These are phyloP conservation scores for Halocynthia roretzi DNA, from an alignment of 23 tunicate species.

Conservation along the genomic window DNA sequence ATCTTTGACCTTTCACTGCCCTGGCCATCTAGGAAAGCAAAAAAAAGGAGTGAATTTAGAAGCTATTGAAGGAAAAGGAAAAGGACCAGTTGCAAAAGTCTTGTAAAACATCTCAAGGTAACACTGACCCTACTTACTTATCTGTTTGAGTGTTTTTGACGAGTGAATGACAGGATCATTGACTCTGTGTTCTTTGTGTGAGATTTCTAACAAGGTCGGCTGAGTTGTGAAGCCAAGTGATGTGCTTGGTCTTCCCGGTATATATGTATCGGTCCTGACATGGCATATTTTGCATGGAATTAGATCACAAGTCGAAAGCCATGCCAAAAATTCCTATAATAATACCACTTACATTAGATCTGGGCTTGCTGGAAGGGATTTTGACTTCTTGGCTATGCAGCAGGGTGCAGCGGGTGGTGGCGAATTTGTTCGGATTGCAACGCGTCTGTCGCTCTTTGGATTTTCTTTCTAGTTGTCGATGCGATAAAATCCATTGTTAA, in stretches of 20 bases:
- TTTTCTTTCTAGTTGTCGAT: not conserved
- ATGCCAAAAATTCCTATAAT: not conserved
- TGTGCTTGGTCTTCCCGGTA: conserved; percentile 13
- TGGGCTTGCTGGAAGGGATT: conserved; percentile 7
- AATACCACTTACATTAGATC: not conserved
- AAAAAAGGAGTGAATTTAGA: too few relatives aligned
- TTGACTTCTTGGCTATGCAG: not conserved
- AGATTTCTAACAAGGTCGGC: conserved; percentile 8
- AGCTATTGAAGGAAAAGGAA: too few relatives aligned
- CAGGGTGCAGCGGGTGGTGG: conserved; percentile 8
- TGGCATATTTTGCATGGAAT: not conserved
- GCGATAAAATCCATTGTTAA: not conserved
- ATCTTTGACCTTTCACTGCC: not conserved
- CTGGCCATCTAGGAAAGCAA: too few relatives aligned
- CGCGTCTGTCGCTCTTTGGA: not conserved
- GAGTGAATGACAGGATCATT: conserved; percentile 39
- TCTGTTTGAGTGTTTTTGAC: not conserved
- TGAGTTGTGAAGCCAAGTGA: conserved; percentile 12
- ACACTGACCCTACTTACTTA: not conserved
- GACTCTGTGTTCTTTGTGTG: conserved; percentile 61
- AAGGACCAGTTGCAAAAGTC: too few relatives aligned
- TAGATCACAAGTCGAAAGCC: too few relatives aligned
- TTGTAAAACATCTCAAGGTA: too few relatives aligned
- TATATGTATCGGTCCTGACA: conserved; percentile 3
- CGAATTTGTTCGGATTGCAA: not conserved